Evolutionary conservation across 2,113 vertebrate species (phyloP).

Genomic region (Phalacrocorax carbo): DNA sequence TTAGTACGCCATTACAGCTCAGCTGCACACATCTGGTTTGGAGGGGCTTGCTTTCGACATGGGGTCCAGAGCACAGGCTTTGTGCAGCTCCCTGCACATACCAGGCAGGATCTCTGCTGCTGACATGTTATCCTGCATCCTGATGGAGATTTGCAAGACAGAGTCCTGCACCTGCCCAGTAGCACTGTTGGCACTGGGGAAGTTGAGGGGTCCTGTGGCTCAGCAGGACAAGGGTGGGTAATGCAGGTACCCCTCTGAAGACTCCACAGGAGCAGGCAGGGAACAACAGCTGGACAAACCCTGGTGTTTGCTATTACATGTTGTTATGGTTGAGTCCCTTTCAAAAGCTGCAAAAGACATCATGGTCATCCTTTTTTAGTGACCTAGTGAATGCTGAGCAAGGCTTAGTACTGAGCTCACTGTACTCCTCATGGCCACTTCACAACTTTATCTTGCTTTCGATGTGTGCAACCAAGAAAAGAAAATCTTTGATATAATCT

Average conservation of each 20-base stretch:
- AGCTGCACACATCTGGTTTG: neutral
- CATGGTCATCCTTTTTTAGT: neutral
- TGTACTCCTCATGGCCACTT: neutral
- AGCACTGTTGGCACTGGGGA: no score
- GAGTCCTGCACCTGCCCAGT: no score
- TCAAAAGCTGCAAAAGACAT: neutral
- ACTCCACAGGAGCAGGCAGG: neutral
- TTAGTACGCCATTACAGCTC: neutral
- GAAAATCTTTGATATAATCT: neutral
- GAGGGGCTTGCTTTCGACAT: rapidly evolving
- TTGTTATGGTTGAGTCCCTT: neutral
- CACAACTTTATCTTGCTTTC: neutral
- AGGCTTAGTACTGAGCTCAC: neutral
- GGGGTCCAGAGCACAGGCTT: rapidly evolving
- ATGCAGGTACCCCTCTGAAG: neutral
- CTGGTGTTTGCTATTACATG: neutral
- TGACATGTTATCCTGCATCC: rapidly evolving
- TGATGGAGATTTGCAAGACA: neutral
- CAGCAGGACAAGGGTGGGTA: neutral
- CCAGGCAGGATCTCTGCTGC: neutral
- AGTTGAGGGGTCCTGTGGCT: neutral
- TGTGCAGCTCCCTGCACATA: neutral
- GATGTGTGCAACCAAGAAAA: neutral
- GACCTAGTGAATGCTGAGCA: neutral
- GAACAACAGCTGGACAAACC: neutral